Conservation (phyloP, 2,113 vertebrate species). For the Corapipo altera region DNA sequence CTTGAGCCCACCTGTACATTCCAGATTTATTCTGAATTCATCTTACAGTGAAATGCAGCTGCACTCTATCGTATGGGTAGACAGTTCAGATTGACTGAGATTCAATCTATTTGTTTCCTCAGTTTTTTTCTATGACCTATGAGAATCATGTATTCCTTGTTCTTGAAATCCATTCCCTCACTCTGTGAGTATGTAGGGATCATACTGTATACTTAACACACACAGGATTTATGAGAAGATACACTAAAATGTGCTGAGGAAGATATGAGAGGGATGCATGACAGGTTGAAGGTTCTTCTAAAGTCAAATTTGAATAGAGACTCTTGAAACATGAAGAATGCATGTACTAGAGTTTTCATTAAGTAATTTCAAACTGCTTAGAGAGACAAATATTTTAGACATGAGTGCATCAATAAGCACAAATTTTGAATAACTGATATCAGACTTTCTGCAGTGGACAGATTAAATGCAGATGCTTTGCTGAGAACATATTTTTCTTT, state of each 20-base stretch:
- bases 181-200: background rate
- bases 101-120: background rate
- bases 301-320: background rate
- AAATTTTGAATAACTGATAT: background rate
- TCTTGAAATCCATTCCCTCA: background rate
- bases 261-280: background rate
- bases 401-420: background rate
- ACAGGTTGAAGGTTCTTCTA: background rate
- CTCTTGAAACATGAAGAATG: background rate
- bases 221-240: background rate
- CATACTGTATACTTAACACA: background rate
- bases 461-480: background rate
- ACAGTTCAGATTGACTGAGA: background rate
- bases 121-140: background rate
- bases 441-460: background rate
- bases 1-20: background rate
- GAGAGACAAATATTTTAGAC: background rate
- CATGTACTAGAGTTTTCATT: background rate
- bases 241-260: background rate
- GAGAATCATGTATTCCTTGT: background rate
- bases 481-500: background rate
- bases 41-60: background rate
- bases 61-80: background rate
- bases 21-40: background rate
- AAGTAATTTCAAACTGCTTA: background rate